A percentile compares a stretch with the other conserved stretches of the same genome.
Conservation (phyloP, 1,140 invertebrate species). For the Drosophila tani region DNA sequence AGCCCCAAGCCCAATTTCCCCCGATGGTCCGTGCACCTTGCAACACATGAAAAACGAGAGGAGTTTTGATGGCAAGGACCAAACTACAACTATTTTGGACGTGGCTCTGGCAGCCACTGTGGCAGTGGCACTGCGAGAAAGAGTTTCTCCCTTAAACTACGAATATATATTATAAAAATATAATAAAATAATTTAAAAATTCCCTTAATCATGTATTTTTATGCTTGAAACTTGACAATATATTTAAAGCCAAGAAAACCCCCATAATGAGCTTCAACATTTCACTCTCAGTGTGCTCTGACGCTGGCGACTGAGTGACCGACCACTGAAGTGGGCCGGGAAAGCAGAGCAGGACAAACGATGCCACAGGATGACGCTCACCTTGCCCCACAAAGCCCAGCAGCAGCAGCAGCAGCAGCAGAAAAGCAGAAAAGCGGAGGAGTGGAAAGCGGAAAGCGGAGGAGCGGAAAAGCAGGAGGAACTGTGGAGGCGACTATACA, state of each 20-base stretch:
- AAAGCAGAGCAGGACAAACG: conserved; percentile 43
- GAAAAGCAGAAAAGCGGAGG: background rate
- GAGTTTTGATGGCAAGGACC: conserved; percentile 40
- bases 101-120: conserved; percentile 31
- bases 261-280: background rate
- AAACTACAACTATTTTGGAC: conserved; percentile 51
- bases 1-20: background rate
- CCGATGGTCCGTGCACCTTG: conserved; percentile 28
- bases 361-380: conserved; percentile 57
- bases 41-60: conserved; percentile 45
- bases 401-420: conserved; percentile 10
- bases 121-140: conserved; percentile 11
- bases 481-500: conserved; percentile 40
- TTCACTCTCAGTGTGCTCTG: conserved; percentile 27
- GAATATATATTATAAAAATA: background rate
- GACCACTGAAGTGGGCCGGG: conserved; percentile 22
- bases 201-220: too few species aligned
- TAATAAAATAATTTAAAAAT: background rate
- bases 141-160: accelerated
- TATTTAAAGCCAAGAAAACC: background rate
- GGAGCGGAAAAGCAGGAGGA: background rate
- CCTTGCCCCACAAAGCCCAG: conserved; percentile 63
- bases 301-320: conserved; percentile 52
- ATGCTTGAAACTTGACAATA: background rate
- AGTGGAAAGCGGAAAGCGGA: background rate